Percentiles rank a stretch among this genome's conserved stretches.
Evolutionary conservation across 2,113 vertebrate genomes (phyloP).

Genomic region (Cottus gobio): DNA sequence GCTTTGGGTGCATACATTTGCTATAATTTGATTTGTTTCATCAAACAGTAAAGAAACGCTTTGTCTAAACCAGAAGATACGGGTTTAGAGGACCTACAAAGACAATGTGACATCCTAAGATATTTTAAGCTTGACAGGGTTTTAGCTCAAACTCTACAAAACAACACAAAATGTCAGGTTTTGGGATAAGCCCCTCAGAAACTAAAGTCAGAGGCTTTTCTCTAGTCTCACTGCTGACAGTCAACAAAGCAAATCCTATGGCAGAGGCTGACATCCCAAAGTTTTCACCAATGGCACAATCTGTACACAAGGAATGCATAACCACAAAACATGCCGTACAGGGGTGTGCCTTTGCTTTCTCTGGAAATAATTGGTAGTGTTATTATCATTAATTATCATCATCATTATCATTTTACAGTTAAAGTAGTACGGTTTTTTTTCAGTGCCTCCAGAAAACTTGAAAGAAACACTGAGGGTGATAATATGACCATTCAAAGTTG

Average conservation of each 20-base stretch:
- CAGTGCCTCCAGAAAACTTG: too few relatives aligned
- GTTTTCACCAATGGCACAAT: conserved; percentile 17
- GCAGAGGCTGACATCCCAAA: conserved; percentile 3
- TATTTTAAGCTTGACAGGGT: background rate
- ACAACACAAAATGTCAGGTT: background rate
- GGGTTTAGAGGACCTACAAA: background rate
- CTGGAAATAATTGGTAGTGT: conserved; percentile 1
- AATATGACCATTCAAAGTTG: background rate
- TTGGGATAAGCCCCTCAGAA: background rate
- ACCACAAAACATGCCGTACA: conserved; percentile 2
- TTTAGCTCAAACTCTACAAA: background rate
- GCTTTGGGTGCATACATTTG: background rate
- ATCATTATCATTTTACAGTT: too few relatives aligned
- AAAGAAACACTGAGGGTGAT: too few relatives aligned
- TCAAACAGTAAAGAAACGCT: background rate
- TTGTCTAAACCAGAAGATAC: background rate
- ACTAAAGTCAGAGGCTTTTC: background rate
- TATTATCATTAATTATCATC: too few relatives aligned
- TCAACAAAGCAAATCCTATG: conserved; percentile 1
- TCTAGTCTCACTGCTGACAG: background rate
- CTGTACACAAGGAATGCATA: conserved; percentile 25
- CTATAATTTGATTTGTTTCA: background rate
- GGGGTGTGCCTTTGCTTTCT: conserved; percentile 20
- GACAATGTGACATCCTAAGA: background rate
- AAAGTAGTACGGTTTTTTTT: too few relatives aligned